Conservation (phyloP, 2,888 invertebrate genomes). For the Drosophila infuscata region DNA sequence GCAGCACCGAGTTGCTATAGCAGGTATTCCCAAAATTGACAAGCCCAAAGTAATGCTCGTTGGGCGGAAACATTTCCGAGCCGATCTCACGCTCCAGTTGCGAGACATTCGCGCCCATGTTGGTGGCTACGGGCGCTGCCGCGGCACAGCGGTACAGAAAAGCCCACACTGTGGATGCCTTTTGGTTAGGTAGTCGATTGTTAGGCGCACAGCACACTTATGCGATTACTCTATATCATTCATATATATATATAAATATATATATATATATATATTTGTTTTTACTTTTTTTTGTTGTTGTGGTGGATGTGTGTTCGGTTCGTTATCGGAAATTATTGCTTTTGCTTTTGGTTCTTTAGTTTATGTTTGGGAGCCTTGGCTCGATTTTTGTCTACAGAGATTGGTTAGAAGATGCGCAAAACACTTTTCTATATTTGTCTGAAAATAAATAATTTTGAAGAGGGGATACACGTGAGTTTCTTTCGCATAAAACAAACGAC, state of each 20-base stretch:
- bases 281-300: neutral
- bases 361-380: conserved; percentile 5
- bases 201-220: conserved; percentile 18
- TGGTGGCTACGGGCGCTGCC: conserved; percentile 68
- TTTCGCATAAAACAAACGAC: conserved; percentile 76
- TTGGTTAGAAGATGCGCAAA: conserved; percentile 70
- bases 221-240: conserved; percentile 15
- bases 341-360: neutral
- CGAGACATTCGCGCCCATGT: conserved; percentile 98
- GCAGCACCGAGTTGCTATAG: conserved; percentile 99
- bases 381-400: conserved; percentile 42
- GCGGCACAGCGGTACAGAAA: conserved; percentile 71
- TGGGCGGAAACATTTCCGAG: conserved; percentile 98
- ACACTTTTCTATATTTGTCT: conserved; percentile 79
- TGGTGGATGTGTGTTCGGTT: conserved; percentile 5
- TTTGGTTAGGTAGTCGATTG: conserved; percentile 23
- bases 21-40: conserved; percentile 99
- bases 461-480: conserved; percentile 84
- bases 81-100: conserved; percentile 99
- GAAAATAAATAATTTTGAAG: conserved; percentile 85
- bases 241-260: conserved; percentile 2
- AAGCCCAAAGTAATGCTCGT: conserved; percentile 99
- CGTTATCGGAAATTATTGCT: conserved; percentile 25
- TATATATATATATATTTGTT: neutral
- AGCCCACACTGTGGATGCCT: conserved; percentile 67